These are phyloP conservation scores for Haplotaxodon microlepis DNA, from an alignment of 2,113 vertebrate genomes.

Conservation along the genomic window DNA sequence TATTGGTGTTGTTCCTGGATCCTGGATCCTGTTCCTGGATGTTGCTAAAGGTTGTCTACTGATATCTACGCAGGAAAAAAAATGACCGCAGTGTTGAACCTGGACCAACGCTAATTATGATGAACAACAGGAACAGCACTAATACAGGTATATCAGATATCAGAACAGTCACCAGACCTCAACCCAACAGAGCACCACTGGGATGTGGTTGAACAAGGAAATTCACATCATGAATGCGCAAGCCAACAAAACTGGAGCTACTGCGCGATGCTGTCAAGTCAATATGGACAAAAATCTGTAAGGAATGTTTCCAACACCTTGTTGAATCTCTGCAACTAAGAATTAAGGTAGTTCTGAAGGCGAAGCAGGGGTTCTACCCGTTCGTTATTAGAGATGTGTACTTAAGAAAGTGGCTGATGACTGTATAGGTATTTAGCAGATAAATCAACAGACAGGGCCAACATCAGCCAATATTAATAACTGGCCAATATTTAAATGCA, in stretches of 20 bases:
- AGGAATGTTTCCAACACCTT: background rate
- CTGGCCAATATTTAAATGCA: background rate
- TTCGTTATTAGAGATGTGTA: background rate
- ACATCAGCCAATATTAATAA: background rate
- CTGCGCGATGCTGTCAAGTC: background rate
- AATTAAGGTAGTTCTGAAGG: background rate
- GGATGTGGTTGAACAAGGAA: background rate
- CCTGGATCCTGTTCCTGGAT: background rate
- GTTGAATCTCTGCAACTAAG: background rate
- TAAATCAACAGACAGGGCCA: background rate
- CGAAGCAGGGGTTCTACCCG: accelerated
- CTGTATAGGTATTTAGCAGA: background rate
- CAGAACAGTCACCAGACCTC: background rate
- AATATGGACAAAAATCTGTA: background rate
- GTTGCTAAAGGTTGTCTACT: background rate
- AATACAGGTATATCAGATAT: background rate
- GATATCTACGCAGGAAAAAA: background rate
- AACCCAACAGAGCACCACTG: background rate
- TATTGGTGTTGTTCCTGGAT: background rate
- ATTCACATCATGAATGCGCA: background rate
- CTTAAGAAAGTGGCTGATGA: background rate
- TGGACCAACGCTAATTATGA: background rate
- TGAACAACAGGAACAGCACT: background rate
- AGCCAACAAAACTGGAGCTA: background rate
- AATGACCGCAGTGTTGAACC: background rate